Conservation (phyloP, 2,888 invertebrate species). For the Belgica antarctica region DNA sequence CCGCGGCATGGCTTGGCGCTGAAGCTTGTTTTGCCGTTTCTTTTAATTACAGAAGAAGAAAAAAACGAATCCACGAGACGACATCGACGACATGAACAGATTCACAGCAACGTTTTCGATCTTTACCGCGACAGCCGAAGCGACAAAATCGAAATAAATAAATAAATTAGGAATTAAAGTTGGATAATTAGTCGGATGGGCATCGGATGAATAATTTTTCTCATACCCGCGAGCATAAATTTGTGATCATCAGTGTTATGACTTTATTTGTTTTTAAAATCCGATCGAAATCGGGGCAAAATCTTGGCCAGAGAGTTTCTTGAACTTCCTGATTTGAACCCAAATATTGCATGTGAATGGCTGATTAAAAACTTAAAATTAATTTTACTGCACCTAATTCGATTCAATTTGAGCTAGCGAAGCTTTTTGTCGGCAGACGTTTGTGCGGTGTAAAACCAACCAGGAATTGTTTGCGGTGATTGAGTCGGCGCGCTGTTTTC, state of each 20-base stretch:
- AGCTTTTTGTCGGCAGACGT: conserved; percentile 6
- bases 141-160: background rate
- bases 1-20: background rate
- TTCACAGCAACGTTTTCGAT: too few species aligned
- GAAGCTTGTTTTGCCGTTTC: conserved; percentile 29
- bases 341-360: background rate
- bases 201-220: too few species aligned
- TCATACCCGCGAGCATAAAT: too few species aligned
- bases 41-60: conserved; percentile 15
- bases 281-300: too few species aligned
- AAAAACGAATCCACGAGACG: background rate
- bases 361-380: background rate
- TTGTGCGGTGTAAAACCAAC: background rate
- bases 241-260: too few species aligned
- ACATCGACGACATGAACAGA: background rate
- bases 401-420: background rate
- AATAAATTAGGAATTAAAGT: conserved; percentile 21
- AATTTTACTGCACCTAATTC: background rate
- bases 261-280: too few species aligned
- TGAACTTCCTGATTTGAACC: background rate
- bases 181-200: too few species aligned
- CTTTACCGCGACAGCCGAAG: background rate
- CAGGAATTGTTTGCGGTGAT: background rate
- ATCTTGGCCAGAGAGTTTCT: too few species aligned
- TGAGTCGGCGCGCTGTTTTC: background rate